Base-by-base conservation (phyloP, 2,888 invertebrate species). In the Colostygia pectinataria region DNA sequence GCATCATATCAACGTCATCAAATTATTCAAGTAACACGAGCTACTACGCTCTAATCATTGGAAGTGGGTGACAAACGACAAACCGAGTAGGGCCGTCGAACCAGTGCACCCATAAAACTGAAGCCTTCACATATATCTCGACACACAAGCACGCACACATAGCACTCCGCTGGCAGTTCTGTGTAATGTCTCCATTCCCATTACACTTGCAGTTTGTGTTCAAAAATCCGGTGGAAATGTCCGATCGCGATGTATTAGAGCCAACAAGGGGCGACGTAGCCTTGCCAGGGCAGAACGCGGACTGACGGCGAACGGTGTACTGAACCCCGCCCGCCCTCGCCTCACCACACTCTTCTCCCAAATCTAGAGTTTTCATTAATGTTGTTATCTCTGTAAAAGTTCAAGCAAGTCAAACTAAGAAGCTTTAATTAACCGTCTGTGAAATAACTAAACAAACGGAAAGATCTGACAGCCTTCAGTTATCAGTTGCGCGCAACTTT, bases 361-460 rank as follows among this genome's bases (percentile, higher is more conserved):
- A 89, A 87, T 84, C 83, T 78, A 82, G 77, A 86, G 80, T 86
- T 88, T 84, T 86, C 88, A 89, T 89, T 86, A 88, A 88, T 85
- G 82, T 80, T 86, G 85, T 88, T 87, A 88, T 88, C 84, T 78
- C 78, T 85, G 76, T 81, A 85, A 88, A 84, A 89, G 76, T 88
- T 88, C 70, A 59, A 60, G 70, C 71, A 83, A 85, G 76, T 83
- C 80, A 77, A 84, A 86, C 83, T 82, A 76, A 74, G 77, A 70
- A 81, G 77, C 76, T 85, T 85, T 87, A 87, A 89, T 89, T 88
- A 87, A 86, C 86, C 85, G 84, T 74, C 82, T 74, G 78, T 81
- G 71, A 85, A 83, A 83, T 83, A 81, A 79, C 74, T 72, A 71
- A 76, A 75, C 74, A 81, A 80, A 74, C 71, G 68, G 65, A 59